Percentiles rank a stretch among this genome's conserved stretches.
Evolutionary conservation across 1,140 invertebrate species (phyloP).

Genomic region (Listronotus bonariensis): DNA sequence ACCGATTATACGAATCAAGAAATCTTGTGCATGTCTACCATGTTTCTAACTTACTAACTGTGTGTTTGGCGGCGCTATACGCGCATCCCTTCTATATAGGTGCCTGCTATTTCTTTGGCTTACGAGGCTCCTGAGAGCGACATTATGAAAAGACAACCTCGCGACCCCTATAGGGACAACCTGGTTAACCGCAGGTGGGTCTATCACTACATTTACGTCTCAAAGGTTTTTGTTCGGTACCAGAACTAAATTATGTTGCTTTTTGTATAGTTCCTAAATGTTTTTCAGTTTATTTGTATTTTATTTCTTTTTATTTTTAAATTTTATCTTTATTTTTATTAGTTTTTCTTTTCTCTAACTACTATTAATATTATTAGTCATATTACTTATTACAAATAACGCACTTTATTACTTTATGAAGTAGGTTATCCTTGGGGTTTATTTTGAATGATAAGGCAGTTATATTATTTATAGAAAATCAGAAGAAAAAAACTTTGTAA

Average conservation of each 20-base stretch:
- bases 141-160: slow-evolving; percentile 95
- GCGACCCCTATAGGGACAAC: slow-evolving; percentile 92
- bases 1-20: slow-evolving; percentile 19
- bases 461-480: too few species aligned
- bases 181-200: slow-evolving; percentile 90
- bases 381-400: too few species aligned
- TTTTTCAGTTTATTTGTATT: neutral
- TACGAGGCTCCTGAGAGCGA: slow-evolving; percentile 95
- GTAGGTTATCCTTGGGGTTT: too few species aligned
- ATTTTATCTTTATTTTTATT: too few species aligned
- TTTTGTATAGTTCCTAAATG: neutral
- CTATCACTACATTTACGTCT: slow-evolving; percentile 32
- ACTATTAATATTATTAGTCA: too few species aligned
- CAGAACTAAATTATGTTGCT: slow-evolving; percentile 22
- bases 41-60: slow-evolving; percentile 59
- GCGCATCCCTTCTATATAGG: slow-evolving; percentile 61
- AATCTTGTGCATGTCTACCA: slow-evolving; percentile 41
- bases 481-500: too few species aligned
- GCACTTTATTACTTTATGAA: too few species aligned
- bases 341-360: too few species aligned
- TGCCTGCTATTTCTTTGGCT: slow-evolving; percentile 95
- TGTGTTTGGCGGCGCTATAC: slow-evolving; percentile 55
- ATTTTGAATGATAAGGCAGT: too few species aligned
- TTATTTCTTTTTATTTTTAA: neutral
- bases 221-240: slow-evolving; percentile 16